These are phyloP conservation scores for Drosophila gaucha DNA, from an alignment of 2,888 invertebrate genomes.

Conservation along the genomic window DNA sequence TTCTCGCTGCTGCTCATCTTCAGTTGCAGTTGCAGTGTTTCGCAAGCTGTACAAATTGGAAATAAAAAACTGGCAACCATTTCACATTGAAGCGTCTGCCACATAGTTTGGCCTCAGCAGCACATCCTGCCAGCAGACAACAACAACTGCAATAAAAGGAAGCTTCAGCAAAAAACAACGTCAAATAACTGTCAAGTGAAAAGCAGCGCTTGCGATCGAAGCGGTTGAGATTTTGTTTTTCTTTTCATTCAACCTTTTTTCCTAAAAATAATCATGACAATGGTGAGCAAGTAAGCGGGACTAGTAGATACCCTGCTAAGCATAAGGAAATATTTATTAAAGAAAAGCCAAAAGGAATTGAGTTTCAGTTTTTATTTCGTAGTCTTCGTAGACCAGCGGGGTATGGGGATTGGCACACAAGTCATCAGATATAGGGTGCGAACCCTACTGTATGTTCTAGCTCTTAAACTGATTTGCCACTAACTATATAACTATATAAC, in stretches of 20 bases:
- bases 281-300: neutral
- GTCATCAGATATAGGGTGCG: too few relatives aligned
- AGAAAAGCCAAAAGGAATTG: too few relatives aligned
- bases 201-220: conserved; percentile 49
- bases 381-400: too few relatives aligned
- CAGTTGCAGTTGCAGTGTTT: conserved; percentile 9
- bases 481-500: too few relatives aligned
- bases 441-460: too few relatives aligned
- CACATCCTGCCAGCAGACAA: conserved; percentile 31
- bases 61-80: conserved; percentile 41
- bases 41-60: conserved; percentile 32
- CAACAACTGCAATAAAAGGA: conserved; percentile 16
- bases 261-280: conserved; percentile 14
- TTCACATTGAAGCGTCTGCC: conserved; percentile 41
- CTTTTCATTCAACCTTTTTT: neutral
- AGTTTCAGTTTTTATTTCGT: too few relatives aligned
- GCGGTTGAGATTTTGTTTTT: conserved; percentile 20
- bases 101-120: conserved; percentile 46
- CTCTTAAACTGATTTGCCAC: too few relatives aligned
- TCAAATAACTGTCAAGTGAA: conserved; percentile 56
- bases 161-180: conserved; percentile 30
- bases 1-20: conserved; percentile 37
- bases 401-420: too few relatives aligned
- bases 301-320: neutral
- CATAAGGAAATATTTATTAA: too few relatives aligned